phyloP scores from a whole-genome alignment of 2,888 invertebrate species.

The Chironomus tentans region DNA sequence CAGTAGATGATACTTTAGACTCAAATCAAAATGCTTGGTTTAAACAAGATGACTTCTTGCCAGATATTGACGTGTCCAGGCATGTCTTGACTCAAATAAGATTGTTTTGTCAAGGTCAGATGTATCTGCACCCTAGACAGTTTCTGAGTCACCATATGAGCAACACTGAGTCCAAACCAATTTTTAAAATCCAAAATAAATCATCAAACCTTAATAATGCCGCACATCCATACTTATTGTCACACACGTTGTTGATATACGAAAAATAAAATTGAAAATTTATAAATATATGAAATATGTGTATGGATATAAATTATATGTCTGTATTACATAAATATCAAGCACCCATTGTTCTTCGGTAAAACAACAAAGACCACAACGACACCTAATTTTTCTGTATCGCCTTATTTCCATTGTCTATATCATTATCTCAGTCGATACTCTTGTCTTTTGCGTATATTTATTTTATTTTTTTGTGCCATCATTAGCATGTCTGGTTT shows the following conservation, averaged over 20 bases:
- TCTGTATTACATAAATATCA: not conserved
- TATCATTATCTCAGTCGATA: not conserved
- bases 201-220: too few relatives aligned
- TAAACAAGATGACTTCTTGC: too few relatives aligned
- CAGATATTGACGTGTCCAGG: too few relatives aligned
- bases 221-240: not conserved
- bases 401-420: not conserved
- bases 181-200: too few relatives aligned
- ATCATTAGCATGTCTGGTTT: slow-evolving; percentile 6
- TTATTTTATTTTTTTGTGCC: not conserved
- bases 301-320: not conserved
- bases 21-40: too few relatives aligned
- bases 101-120: too few relatives aligned
- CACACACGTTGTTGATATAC: not conserved
- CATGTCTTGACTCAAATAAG: too few relatives aligned
- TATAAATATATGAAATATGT: not conserved
- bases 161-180: too few relatives aligned
- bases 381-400: slow-evolving; percentile 7
- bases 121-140: too few relatives aligned
- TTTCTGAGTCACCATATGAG: too few relatives aligned
- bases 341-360: slow-evolving; percentile 14
- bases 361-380: slow-evolving; percentile 15
- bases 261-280: not conserved
- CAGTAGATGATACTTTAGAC: too few relatives aligned
- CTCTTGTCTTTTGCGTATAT: not conserved